Percentiles rank a stretch among this genome's conserved stretches.
Evolutionary conservation across 2,888 invertebrate genomes (phyloP).

Genomic region (Adineta ricciae): DNA sequence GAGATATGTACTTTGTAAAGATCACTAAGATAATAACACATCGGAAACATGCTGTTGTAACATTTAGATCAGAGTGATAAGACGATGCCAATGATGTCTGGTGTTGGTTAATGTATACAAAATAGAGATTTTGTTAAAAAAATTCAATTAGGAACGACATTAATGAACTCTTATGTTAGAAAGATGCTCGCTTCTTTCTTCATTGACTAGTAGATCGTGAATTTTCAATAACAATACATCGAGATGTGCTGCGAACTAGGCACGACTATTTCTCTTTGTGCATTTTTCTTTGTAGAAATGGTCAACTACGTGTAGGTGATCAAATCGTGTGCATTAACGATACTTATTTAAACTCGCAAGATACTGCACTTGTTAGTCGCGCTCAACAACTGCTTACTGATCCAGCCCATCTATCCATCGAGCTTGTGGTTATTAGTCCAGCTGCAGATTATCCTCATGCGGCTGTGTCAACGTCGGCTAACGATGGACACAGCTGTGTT

Average conservation of each 20-base stretch:
- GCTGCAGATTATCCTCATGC: not conserved
- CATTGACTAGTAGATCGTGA: not conserved
- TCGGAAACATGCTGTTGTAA: not conserved
- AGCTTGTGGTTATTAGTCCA: not conserved
- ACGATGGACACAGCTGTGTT: not conserved
- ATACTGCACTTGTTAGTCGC: not conserved
- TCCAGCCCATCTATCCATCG: not conserved
- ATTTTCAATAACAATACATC: not conserved
- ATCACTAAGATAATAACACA: not conserved
- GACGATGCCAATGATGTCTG: not conserved
- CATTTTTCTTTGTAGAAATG: not conserved
- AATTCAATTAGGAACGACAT: not conserved
- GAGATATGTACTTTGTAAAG: not conserved
- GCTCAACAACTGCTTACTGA: not conserved
- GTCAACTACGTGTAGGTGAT: slow-evolving; percentile 1
- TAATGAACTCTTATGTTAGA: not conserved
- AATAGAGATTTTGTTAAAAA: not conserved
- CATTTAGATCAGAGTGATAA: not conserved
- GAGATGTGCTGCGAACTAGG: not conserved
- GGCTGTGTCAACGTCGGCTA: not conserved
- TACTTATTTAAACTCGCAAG: slow-evolving; percentile 18
- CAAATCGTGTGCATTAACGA: slow-evolving; percentile 21
- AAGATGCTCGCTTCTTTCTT: not conserved
- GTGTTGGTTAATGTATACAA: not conserved
- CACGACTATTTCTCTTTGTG: not conserved